phyloP scores from a whole-genome alignment of 1,140 invertebrate genomes.

The Tachypleus tridentatus region DNA sequence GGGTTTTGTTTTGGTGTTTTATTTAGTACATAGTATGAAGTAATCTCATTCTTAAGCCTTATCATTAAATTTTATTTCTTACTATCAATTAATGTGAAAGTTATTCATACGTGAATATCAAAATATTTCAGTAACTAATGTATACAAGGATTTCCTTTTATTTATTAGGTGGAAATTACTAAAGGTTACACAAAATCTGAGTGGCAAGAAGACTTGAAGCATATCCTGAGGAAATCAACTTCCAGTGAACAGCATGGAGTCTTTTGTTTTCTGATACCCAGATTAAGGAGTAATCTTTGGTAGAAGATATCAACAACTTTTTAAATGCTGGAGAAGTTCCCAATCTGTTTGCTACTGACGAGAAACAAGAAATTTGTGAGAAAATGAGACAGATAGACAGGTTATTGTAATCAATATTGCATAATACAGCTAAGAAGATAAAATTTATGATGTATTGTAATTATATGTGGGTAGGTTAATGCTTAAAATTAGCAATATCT shows the following conservation, averaged over 20 bases:
- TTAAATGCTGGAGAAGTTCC: conserved; percentile 88
- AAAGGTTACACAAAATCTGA: conserved; percentile 67
- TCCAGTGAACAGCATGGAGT: conserved; percentile 70
- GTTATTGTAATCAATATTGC: conserved; percentile 37
- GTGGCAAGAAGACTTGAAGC: conserved; percentile 84
- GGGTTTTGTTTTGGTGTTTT: too few species aligned
- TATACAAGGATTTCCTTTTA: conserved; percentile 2
- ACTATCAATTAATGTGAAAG: too few species aligned
- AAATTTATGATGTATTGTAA: too few species aligned
- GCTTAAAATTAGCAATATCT: too few species aligned
- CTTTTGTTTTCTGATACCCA: conserved; percentile 79
- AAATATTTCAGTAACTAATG: neutral
- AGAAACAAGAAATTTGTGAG: conserved; percentile 84
- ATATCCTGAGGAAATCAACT: conserved; percentile 62
- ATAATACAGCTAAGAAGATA: too few species aligned
- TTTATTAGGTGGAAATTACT: conserved; percentile 68
- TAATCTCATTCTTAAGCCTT: too few species aligned
- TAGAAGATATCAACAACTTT: conserved; percentile 90
- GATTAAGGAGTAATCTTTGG: conserved; percentile 85
- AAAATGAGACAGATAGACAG: conserved; percentile 86
- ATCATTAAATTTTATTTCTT: too few species aligned
- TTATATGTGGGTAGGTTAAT: too few species aligned
- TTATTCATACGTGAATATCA: neutral
- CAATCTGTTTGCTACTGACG: conserved; percentile 75
- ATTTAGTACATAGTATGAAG: too few species aligned